phyloP scores from a whole-genome alignment of 2,797 vertebrate species.

The Etheostoma nigrum region DNA sequence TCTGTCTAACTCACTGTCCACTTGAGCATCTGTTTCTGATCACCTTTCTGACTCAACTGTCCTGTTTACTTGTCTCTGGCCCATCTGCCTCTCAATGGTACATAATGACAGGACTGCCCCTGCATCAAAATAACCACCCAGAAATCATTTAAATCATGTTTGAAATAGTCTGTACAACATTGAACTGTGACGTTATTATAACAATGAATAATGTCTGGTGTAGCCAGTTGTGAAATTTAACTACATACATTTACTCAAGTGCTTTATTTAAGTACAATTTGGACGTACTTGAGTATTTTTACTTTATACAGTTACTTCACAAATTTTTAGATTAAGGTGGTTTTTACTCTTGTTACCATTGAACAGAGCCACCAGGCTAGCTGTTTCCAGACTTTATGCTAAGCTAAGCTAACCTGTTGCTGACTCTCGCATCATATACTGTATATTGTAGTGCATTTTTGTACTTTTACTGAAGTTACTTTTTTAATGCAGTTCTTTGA shows the following conservation, averaged over 20 bases:
- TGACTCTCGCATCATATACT: background rate
- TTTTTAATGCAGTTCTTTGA: background rate
- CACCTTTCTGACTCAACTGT: slow-evolving; percentile 49
- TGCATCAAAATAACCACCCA: slow-evolving; percentile 23
- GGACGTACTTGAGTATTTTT: background rate
- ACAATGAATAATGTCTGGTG: background rate
- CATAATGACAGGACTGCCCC: slow-evolving; percentile 24
- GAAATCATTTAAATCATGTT: slow-evolving; percentile 32
- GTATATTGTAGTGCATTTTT: too few species aligned
- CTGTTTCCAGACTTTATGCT: background rate
- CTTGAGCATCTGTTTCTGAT: slow-evolving; percentile 66
- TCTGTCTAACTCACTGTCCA: slow-evolving; percentile 43
- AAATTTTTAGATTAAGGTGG: too few species aligned
- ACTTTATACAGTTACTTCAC: background rate
- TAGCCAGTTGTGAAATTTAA: background rate
- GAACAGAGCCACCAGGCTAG: background rate
- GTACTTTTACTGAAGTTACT: too few species aligned
- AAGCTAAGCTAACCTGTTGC: slow-evolving; percentile 2
- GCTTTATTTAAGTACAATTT: too few species aligned
- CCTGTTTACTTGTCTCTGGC: slow-evolving; percentile 46
- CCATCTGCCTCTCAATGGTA: slow-evolving; percentile 54
- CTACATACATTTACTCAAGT: background rate
- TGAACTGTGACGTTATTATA: slow-evolving; percentile 6
- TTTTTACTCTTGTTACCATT: background rate
- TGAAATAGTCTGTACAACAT: background rate